Evolutionary conservation across 1,140 invertebrate genomes (phyloP).

Genomic region (Lysiphlebus fabarum): DNA sequence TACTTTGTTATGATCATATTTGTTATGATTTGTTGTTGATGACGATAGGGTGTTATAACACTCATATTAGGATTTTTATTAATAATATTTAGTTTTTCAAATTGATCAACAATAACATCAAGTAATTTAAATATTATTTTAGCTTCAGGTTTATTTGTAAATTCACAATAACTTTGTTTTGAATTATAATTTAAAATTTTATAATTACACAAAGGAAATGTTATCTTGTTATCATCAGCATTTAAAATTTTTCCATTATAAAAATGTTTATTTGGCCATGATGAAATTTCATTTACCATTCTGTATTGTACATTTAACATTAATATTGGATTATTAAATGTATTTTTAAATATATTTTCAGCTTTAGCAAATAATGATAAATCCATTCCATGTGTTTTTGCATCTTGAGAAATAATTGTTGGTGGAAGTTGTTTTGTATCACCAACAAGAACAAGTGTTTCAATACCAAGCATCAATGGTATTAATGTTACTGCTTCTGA

Average conservation of each 20-base stretch:
- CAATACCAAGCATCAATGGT: slow-evolving; percentile 70
- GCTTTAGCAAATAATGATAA: slow-evolving; percentile 66
- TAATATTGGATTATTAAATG: slow-evolving; percentile 44
- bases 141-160: slow-evolving; percentile 9
- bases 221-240: slow-evolving; percentile 23
- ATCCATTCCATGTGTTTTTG: slow-evolving; percentile 59
- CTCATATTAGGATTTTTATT: slow-evolving; percentile 1
- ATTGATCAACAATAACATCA: not conserved
- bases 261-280: slow-evolving; percentile 75
- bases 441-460: slow-evolving; percentile 79
- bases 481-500: slow-evolving; percentile 80
- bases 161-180: not conserved
- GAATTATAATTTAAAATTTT: no score
- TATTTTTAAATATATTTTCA: slow-evolving; percentile 47
- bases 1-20: not conserved
- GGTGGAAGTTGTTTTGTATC: slow-evolving; percentile 85
- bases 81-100: not conserved
- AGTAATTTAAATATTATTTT: slow-evolving; percentile 8
- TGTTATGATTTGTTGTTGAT: slow-evolving; percentile 9
- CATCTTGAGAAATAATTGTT: slow-evolving; percentile 65
- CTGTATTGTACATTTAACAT: slow-evolving; percentile 77
- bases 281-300: slow-evolving; percentile 77
- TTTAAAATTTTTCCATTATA: slow-evolving; percentile 66
- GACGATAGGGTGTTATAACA: slow-evolving; percentile 14
- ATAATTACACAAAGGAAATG: no score